phyloP scores from a whole-genome alignment of 2,113 vertebrate species.

The Bucco capensis region DNA sequence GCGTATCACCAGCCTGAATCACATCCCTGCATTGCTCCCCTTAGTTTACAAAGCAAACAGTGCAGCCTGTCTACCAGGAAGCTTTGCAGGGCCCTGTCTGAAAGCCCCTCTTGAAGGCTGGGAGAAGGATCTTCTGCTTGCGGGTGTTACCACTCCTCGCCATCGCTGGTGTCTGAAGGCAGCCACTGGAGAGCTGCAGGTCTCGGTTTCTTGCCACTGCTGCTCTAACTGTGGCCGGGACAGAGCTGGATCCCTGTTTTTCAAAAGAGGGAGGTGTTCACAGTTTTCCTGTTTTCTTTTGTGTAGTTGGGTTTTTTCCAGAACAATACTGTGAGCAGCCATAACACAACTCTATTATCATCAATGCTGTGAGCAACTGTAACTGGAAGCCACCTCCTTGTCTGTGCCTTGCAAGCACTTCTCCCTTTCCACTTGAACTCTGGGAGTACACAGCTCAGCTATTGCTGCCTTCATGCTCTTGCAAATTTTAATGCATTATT shows the following conservation, averaged over 20 bases:
- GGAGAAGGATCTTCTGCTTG: neutral
- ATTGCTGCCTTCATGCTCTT: slow-evolving; percentile 43
- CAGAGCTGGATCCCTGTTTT: neutral
- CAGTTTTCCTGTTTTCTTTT: neutral
- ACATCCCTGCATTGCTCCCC: neutral
- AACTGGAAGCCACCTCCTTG: neutral
- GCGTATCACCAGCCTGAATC: accelerated
- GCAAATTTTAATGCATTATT: slow-evolving; percentile 68
- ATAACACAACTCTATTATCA: neutral
- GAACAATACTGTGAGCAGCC: neutral
- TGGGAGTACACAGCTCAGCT: slow-evolving; percentile 31
- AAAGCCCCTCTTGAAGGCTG: neutral
- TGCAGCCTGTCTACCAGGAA: neutral
- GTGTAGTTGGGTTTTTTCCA: neutral
- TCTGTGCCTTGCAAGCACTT: neutral
- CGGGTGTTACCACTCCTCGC: neutral
- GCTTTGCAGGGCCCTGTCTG: neutral
- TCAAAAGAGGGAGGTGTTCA: neutral
- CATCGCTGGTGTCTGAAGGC: accelerated
- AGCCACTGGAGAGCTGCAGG: neutral
- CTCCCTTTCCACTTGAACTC: slow-evolving; percentile 3
- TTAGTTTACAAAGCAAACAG: neutral
- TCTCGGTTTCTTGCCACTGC: neutral
- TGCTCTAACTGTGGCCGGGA: neutral
- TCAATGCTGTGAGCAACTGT: neutral